These are phyloP conservation scores for Zosterops borbonicus DNA, from an alignment of 2,113 vertebrate genomes.

Conservation along the genomic window DNA sequence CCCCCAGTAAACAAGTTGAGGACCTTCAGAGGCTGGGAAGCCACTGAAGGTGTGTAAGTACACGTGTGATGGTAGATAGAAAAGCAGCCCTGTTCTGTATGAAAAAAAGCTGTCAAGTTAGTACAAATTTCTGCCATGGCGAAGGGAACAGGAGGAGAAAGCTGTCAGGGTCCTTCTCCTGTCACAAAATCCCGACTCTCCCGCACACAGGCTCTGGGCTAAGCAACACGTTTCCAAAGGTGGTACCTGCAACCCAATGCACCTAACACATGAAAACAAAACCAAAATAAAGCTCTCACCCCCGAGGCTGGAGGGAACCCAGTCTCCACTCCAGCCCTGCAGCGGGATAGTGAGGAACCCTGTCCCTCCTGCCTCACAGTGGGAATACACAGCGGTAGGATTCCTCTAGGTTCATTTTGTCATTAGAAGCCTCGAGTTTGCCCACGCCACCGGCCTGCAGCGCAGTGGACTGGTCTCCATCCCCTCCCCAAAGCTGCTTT, in stretches of 20 bases:
- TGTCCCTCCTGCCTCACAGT: background rate
- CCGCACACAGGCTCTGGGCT: slow-evolving; percentile 33
- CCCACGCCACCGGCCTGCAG: background rate
- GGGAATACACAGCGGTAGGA: background rate
- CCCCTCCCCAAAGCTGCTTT: background rate
- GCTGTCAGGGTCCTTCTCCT: slow-evolving; percentile 30
- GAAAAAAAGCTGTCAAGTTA: slow-evolving; percentile 59
- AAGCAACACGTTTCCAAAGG: slow-evolving; percentile 26
- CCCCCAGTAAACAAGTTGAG: slow-evolving; percentile 62
- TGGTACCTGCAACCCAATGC: slow-evolving; percentile 24
- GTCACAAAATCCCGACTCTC: background rate
- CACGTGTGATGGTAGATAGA: slow-evolving; percentile 67
- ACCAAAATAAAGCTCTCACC: background rate
- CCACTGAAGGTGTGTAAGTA: slow-evolving; percentile 38
- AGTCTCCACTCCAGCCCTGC: background rate
- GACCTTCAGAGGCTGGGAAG: background rate
- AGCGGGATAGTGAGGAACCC: background rate
- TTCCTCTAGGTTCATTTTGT: background rate
- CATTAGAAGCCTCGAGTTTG: background rate
- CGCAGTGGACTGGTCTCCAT: background rate
- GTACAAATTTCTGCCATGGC: slow-evolving; percentile 47
- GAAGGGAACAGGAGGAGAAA: slow-evolving; percentile 55
- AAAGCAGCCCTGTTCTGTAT: slow-evolving; percentile 67
- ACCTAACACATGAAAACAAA: slow-evolving; percentile 21
- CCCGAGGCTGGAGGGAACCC: background rate